A percentile compares a stretch with the other conserved stretches of the same genome.
Evolutionary conservation across 2,888 invertebrate genomes (phyloP).

Genomic region (Andrena chrysosceles): DNA sequence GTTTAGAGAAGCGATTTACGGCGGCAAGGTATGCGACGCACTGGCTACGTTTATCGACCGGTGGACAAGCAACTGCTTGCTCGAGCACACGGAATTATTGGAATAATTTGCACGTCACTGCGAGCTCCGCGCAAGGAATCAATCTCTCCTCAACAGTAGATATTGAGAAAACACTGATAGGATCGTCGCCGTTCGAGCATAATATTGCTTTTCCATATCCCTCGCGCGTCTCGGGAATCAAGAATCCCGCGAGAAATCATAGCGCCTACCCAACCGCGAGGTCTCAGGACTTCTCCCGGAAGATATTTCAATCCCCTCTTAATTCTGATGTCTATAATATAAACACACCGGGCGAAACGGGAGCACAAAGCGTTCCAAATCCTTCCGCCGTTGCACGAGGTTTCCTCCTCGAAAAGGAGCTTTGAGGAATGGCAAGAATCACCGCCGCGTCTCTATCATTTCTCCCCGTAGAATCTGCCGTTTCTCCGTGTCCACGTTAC

Average conservation of each 20-base stretch:
- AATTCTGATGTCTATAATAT: neutral
- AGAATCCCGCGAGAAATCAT: too few species aligned
- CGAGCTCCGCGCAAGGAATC: slow-evolving; percentile 34
- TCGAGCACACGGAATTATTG: slow-evolving; percentile 43
- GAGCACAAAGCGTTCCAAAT: neutral
- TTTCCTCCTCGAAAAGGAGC: neutral
- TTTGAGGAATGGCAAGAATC: slow-evolving; percentile 2
- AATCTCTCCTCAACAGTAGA: slow-evolving; percentile 22
- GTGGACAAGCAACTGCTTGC: slow-evolving; percentile 53
- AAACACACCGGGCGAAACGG: neutral
- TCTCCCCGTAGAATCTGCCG: neutral
- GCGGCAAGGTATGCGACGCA: slow-evolving; percentile 3
- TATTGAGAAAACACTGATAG: slow-evolving; percentile 30
- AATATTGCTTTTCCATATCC: slow-evolving; percentile 12
- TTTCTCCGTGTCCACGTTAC: neutral
- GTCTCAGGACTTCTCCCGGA: neutral
- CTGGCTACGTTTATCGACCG: slow-evolving; percentile 68
- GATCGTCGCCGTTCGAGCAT: neutral
- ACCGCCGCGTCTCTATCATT: neutral
- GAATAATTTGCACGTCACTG: slow-evolving; percentile 49
- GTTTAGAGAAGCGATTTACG: slow-evolving; percentile 28
- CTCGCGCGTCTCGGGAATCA: too few species aligned
- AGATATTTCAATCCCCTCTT: neutral
- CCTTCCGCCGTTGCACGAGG: neutral
- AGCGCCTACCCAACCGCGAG: too few species aligned